Evolutionary conservation across 1,140 invertebrate species (phyloP).

Genomic region (Pomacea maculata): DNA sequence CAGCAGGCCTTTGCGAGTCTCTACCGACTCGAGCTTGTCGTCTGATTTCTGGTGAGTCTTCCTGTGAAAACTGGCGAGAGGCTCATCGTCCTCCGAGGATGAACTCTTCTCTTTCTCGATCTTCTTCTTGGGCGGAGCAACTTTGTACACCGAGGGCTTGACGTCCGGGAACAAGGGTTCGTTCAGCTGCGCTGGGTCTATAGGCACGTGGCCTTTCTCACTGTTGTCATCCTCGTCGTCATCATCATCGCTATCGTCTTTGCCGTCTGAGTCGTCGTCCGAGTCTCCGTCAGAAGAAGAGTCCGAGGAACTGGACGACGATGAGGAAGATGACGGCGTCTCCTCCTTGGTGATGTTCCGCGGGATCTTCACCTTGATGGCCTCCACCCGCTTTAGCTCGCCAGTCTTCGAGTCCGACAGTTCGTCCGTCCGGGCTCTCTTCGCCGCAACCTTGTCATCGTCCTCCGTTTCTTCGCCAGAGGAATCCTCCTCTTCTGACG

Average conservation of each 20-base stretch:
- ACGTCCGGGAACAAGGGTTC: constrained; percentile 18
- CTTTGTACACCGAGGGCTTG: background rate
- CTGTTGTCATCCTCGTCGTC: constrained; percentile 3
- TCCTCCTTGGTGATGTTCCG: constrained; percentile 7
- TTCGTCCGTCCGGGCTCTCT: background rate
- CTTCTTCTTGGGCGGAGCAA: background rate
- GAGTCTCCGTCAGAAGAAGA: background rate
- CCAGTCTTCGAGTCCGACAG: background rate
- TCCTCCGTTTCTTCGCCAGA: constrained; percentile 2
- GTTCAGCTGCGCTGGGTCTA: constrained; percentile 16
- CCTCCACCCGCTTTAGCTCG: constrained; percentile 15
- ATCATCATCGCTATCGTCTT: constrained; percentile 7
- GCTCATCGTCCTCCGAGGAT: constrained; percentile 19
- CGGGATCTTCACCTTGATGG: constrained; percentile 24
- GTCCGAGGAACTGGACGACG: constrained; percentile 3
- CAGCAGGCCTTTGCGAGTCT: too few relatives aligned
- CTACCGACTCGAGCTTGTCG: too few relatives aligned
- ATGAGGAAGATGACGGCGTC: constrained; percentile 3
- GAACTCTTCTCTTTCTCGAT: constrained; percentile 5
- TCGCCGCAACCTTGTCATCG: constrained; percentile 2
- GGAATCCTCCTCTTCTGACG: constrained; percentile 10
- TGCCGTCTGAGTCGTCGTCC: background rate
- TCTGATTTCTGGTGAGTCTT: background rate
- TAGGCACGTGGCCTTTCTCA: background rate
- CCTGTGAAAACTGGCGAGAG: constrained; percentile 14